These are phyloP conservation scores for Drosophila quinaria DNA, from an alignment of 2,888 invertebrate genomes.

Conservation along the genomic window DNA sequence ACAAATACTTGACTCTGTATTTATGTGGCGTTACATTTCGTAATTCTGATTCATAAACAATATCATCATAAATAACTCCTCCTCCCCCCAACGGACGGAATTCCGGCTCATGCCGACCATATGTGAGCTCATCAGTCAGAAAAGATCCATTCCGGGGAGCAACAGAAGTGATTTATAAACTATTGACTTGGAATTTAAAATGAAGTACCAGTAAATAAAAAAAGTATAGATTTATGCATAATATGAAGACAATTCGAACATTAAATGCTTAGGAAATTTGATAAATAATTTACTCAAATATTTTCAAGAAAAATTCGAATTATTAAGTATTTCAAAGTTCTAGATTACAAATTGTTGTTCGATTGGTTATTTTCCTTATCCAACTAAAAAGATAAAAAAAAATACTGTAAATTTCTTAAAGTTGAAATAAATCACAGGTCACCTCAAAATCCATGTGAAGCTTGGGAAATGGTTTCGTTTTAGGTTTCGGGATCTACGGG, in stretches of 20 bases:
- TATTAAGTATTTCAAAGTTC: too few relatives aligned
- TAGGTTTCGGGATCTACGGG: not conserved
- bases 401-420: not conserved
- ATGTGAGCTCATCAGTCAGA: constrained; percentile 10
- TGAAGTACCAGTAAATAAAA: too few relatives aligned
- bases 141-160: constrained; percentile 1
- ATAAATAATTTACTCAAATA: not conserved
- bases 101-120: constrained; percentile 61
- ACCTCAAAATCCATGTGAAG: constrained; percentile 57
- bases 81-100: not conserved
- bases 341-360: too few relatives aligned
- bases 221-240: not conserved
- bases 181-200: not conserved
- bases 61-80: constrained; percentile 48
- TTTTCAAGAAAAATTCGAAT: too few relatives aligned
- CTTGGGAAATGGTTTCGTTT: constrained; percentile 5
- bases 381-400: not conserved
- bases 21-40: constrained; percentile 71
- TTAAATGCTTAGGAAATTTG: not conserved
- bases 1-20: constrained; percentile 49
- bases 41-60: constrained; percentile 61
- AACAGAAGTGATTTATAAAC: constrained; percentile 28
- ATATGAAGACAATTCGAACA: not conserved
- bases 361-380: too few relatives aligned
- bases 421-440: constrained; percentile 47